Evolutionary conservation across 1,140 invertebrate genomes (phyloP).

Genomic region (Pseudomyrmex concolor): DNA sequence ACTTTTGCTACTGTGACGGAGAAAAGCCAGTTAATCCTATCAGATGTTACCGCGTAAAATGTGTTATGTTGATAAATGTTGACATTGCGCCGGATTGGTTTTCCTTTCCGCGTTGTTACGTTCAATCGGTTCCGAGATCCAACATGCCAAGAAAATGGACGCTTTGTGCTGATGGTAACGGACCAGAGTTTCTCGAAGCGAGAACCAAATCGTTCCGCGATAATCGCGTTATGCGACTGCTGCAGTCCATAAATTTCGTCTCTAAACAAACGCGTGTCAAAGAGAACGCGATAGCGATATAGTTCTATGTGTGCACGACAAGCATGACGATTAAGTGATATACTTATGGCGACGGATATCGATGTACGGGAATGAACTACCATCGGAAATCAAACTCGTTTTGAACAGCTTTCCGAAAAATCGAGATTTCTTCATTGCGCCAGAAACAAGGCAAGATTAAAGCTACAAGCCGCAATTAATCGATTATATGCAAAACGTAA

Average conservation of each 20-base stretch:
- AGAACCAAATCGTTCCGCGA: constrained; percentile 23
- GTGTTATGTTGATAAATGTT: not conserved
- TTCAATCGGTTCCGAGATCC: constrained; percentile 18
- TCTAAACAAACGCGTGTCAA: constrained; percentile 66
- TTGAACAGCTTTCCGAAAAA: not conserved
- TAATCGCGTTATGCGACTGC: constrained; percentile 69
- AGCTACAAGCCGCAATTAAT: constrained; percentile 62
- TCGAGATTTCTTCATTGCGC: constrained; percentile 17
- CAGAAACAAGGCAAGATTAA: constrained; percentile 45
- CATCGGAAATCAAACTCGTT: not conserved
- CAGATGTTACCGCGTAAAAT: not conserved
- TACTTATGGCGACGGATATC: constrained; percentile 56
- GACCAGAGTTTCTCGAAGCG: constrained; percentile 42
- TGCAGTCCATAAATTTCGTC: constrained; percentile 55
- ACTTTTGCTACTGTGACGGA: not conserved
- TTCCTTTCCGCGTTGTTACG: constrained; percentile 5
- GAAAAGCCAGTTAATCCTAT: not conserved
- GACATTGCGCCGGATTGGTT: not conserved
- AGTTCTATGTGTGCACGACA: constrained; percentile 59
- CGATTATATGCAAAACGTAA: constrained; percentile 25
- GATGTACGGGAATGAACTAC: constrained; percentile 10
- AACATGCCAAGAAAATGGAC: constrained; percentile 56
- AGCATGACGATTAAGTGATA: constrained; percentile 58
- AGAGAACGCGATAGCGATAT: constrained; percentile 45
- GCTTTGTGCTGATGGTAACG: constrained; percentile 1